Evolutionary conservation across 2,113 vertebrate species (phyloP), one percentile per base, ranked within the genome.

Genomic region (Ictalurus furcatus): DNA sequence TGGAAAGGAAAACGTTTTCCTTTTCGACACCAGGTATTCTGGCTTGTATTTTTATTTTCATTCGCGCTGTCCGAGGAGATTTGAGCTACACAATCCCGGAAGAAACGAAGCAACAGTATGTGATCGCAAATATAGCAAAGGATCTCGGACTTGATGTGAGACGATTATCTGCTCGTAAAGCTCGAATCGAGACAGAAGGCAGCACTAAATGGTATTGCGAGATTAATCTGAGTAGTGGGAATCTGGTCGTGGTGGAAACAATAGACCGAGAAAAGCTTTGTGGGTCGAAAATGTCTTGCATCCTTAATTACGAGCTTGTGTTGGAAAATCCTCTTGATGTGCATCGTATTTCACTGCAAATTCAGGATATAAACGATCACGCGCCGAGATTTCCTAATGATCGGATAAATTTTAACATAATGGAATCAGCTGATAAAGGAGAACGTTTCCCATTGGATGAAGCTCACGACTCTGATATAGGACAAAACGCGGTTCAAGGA

Each of bases 291-390:
- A 30, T 59, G 0, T 73, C 89, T 1, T 92, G 92, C 34, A 4
- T 52, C 37, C 16, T 90, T 16, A 90, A 86, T 88, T 92, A 89
- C 28, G 91, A 92, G 48, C 73, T 92, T 13, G 88, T 92, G 0
- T 52, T 92, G 8, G 90, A 92, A 74, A 92, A 91, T 21, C 92
- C 93, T n/a, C 90, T 94, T 83, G 95, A 96, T 87, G 91, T 95
- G 13, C 92, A 92, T 65, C 90, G 52, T 9, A 90, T 63, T 85
- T 88, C 34, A 84, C 69, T 34, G 89, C 86, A n/a, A 37, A 93
- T 96, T 87, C 73, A 90, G 14, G 95, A 96, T 90, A 81, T 96
- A 61, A 96, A 96, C 89, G 95, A 96, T 73, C 95, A 96, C 5
- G 21, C 85, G 0, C 93, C 92, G 1, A 40, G 34, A 19, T 94